phyloP scores from a whole-genome alignment of 2,888 invertebrate genomes.

The Nomada fabriciana region DNA sequence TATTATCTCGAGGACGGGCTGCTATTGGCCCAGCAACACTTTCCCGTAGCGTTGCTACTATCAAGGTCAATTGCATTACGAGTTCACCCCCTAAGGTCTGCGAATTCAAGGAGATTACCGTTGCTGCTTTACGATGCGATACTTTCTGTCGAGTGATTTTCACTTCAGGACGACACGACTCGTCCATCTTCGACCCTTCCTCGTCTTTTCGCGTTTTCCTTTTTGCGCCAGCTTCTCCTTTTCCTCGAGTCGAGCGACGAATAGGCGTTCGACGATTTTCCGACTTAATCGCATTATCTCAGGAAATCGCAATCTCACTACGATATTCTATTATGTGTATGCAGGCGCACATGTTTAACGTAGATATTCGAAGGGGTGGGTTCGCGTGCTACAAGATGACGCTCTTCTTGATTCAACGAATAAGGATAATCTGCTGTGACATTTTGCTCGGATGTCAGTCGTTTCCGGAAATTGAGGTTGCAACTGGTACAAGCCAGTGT shows the following conservation, averaged over 20 bases:
- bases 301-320: conserved; percentile 7
- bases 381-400: too few species aligned
- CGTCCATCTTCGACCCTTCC: conserved; percentile 57
- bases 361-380: too few species aligned
- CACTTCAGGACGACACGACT: conserved; percentile 52
- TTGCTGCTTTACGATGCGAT: conserved; percentile 37
- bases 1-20: background rate
- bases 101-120: conserved; percentile 54
- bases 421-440: background rate
- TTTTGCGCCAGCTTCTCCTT: conserved; percentile 24
- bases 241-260: background rate
- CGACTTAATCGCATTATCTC: conserved; percentile 59
- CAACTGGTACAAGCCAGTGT: background rate
- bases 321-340: background rate
- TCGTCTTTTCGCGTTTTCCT: conserved; percentile 16
- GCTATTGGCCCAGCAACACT: conserved; percentile 28
- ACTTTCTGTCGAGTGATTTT: conserved; percentile 53
- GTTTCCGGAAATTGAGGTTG: background rate
- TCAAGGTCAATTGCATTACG: conserved; percentile 61
- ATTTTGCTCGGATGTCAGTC: background rate
- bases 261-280: conserved; percentile 41
- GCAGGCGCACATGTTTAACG: background rate
- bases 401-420: background rate
- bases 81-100: conserved; percentile 41
- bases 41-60: conserved; percentile 23